A percentile compares a stretch with the other conserved stretches of the same genome.
phyloP scores from a whole-genome alignment of 1,140 invertebrate genomes.

The Fopius arisanus region DNA sequence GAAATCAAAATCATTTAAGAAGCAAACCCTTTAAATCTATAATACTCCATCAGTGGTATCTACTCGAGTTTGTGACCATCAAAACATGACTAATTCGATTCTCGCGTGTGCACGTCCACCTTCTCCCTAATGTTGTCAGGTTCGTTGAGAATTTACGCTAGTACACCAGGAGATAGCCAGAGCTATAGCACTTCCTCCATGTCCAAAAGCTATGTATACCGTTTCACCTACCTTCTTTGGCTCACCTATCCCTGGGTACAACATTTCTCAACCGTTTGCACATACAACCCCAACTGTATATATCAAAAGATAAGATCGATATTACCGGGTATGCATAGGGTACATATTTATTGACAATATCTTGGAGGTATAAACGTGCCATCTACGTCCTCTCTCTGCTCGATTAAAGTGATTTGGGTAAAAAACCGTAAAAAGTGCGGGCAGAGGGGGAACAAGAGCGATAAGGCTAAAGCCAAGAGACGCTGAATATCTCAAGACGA shows the following conservation, averaged over 20 bases:
- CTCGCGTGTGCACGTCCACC: slow-evolving; percentile 39
- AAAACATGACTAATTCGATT: slow-evolving; percentile 57
- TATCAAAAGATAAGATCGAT: slow-evolving; percentile 5
- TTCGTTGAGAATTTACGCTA: slow-evolving; percentile 6
- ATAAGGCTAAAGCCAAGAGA: slow-evolving; percentile 24
- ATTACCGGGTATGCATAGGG: slow-evolving; percentile 5
- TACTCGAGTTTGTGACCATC: slow-evolving; percentile 46
- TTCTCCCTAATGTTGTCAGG: slow-evolving; percentile 21
- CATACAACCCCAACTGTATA: neutral
- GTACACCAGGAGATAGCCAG: neutral
- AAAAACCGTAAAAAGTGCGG: neutral
- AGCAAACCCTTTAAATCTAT: neutral
- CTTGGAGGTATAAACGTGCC: slow-evolving; percentile 9
- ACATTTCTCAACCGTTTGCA: neutral
- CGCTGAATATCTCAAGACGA: slow-evolving; percentile 21
- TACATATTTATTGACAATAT: slow-evolving; percentile 15
- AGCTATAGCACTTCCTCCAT: neutral
- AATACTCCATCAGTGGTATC: neutral
- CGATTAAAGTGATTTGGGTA: slow-evolving; percentile 29
- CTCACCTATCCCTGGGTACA: neutral
- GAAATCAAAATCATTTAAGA: neutral
- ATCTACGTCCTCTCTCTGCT: neutral
- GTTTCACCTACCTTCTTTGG: slow-evolving; percentile 4
- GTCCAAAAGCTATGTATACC: neutral
- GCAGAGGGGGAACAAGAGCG: neutral